phyloP scores from a whole-genome alignment of 1,140 invertebrate genomes.

The Zaprionus kolodkinae region DNA sequence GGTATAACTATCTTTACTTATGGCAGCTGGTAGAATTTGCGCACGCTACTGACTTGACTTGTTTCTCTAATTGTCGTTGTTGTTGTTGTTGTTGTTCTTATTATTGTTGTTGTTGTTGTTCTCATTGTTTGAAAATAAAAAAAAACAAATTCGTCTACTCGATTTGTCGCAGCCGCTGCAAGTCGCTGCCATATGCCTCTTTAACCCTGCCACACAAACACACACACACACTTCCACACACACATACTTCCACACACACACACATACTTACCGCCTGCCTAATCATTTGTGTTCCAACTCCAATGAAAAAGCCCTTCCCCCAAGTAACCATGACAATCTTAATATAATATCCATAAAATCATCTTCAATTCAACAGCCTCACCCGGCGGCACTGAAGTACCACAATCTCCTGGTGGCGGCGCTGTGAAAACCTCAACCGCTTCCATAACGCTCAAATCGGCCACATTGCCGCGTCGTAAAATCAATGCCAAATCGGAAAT shows the following conservation, averaged over 20 bases:
- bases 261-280: slow-evolving; percentile 26
- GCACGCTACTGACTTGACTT: slow-evolving; percentile 22
- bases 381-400: slow-evolving; percentile 61
- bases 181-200: slow-evolving; percentile 29
- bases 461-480: slow-evolving; percentile 87
- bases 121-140: slow-evolving; percentile 37
- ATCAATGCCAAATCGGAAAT: slow-evolving; percentile 88
- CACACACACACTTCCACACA: no score
- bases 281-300: slow-evolving; percentile 29
- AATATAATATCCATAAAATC: background rate
- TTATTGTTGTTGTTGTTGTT: slow-evolving; percentile 38
- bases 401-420: slow-evolving; percentile 51
- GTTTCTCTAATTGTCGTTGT: slow-evolving; percentile 13
- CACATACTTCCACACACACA: slow-evolving; percentile 1
- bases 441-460: slow-evolving; percentile 88
- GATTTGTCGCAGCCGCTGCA: slow-evolving; percentile 29
- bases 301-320: background rate
- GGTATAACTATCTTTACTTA: background rate
- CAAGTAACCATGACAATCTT: background rate
- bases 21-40: slow-evolving; percentile 24
- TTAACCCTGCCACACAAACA: slow-evolving; percentile 9
- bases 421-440: slow-evolving; percentile 86
- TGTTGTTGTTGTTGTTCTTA: slow-evolving; percentile 33
- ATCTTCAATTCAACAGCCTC: slow-evolving; percentile 52
- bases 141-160: slow-evolving; percentile 17